Conservation (phyloP, 92 coral and sea anemone species). For the Meandrina meandrites region DNA sequence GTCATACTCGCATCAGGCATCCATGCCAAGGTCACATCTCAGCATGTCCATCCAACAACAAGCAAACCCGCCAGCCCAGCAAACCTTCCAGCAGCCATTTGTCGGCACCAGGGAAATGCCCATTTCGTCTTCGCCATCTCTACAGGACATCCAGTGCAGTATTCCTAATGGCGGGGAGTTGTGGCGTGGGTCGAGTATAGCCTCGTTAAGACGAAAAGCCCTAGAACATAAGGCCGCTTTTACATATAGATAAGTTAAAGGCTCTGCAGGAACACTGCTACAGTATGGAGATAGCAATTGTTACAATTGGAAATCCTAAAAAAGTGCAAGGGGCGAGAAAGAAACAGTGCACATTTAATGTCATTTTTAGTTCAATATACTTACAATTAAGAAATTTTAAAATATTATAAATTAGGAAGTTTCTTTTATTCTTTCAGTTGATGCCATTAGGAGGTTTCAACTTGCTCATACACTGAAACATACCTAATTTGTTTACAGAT, state of each 20-base stretch:
- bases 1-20: constrained; percentile 85
- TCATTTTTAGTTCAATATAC: neutral
- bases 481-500: neutral
- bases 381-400: neutral
- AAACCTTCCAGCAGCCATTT: constrained; percentile 81
- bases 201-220: constrained; percentile 94
- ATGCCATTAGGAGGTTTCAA: neutral
- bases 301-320: neutral
- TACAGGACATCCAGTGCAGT: constrained; percentile 97
- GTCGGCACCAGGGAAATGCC: constrained; percentile 94
- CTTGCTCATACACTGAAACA: neutral
- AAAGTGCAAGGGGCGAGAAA: neutral
- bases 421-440: neutral
- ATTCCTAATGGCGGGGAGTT: constrained; percentile 97
- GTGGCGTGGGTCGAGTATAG: constrained; percentile 99
- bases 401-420: constrained; percentile 11
- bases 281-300: neutral
- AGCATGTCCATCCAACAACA: constrained; percentile 93
- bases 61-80: constrained; percentile 77
- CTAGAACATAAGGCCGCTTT: constrained; percentile 88
- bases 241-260: constrained; percentile 71
- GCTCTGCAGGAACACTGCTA: neutral
- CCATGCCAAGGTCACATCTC: constrained; percentile 87
- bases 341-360: neutral
- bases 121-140: constrained; percentile 97